These are phyloP conservation scores for Hemiscyllium ocellatum DNA, from an alignment of 2,113 vertebrate genomes.

Conservation along the genomic window DNA sequence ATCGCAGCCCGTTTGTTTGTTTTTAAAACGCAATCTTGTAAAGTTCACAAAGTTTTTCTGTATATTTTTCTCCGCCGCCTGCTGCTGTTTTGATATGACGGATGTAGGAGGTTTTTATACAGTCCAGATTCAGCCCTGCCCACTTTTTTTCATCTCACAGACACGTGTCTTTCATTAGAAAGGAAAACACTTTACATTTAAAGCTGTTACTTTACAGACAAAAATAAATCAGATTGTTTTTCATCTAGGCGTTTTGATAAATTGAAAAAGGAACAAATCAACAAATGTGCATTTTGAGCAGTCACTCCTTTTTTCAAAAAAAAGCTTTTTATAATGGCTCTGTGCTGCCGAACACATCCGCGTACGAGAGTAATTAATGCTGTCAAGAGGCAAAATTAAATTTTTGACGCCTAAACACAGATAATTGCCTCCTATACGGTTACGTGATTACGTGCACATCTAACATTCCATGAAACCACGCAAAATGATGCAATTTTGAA, in stretches of 20 bases:
- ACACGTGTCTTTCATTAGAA: constrained; percentile 23
- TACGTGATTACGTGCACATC: background rate
- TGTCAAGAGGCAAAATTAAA: background rate
- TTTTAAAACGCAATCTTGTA: background rate
- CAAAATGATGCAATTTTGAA: constrained; percentile 6
- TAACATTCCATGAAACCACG: background rate
- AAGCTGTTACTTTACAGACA: background rate
- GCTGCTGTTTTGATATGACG: constrained; percentile 15
- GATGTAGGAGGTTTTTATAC: constrained; percentile 33
- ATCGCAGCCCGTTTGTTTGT: constrained; percentile 15
- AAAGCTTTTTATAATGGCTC: background rate
- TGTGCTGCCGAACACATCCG: background rate
- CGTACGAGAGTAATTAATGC: background rate
- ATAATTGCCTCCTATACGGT: background rate
- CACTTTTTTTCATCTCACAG: background rate
- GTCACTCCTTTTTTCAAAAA: background rate
- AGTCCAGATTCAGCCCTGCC: background rate
- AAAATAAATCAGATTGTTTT: background rate
- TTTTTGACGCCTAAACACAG: too few species aligned
- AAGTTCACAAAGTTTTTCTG: background rate
- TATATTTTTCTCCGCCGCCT: background rate
- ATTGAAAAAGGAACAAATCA: background rate
- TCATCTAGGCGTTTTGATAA: background rate
- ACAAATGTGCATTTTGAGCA: background rate
- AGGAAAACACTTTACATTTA: background rate